These are phyloP conservation scores for Oplegnathus fasciatus DNA, from an alignment of 2,113 vertebrate genomes.

Conservation along the genomic window DNA sequence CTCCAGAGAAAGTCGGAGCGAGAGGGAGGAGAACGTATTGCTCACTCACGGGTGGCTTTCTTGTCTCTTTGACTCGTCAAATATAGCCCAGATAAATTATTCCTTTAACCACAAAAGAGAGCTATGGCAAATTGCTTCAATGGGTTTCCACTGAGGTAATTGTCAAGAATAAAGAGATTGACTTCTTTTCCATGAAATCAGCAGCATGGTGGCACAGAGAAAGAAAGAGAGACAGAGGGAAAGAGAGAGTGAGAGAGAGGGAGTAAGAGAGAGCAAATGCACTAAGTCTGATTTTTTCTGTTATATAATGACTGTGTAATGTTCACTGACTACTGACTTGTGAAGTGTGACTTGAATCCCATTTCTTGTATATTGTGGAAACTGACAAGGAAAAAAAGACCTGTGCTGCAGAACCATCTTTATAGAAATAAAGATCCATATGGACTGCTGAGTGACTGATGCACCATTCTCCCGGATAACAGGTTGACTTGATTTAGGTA, in stretches of 20 bases:
- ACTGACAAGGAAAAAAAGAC: slow-evolving; percentile 3
- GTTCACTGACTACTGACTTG: slow-evolving; percentile 39
- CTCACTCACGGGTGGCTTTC: slow-evolving; percentile 77
- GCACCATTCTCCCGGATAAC: not conserved
- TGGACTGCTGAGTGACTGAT: not conserved
- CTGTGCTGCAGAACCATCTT: not conserved
- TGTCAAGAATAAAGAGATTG: slow-evolving; percentile 77
- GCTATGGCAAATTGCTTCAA: slow-evolving; percentile 79
- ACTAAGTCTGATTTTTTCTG: slow-evolving; percentile 43
- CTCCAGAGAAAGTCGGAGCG: slow-evolving; percentile 37
- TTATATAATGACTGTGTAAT: slow-evolving; percentile 54
- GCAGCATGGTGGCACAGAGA: slow-evolving; percentile 64
- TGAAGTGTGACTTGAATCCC: slow-evolving; percentile 66
- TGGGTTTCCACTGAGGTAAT: slow-evolving; percentile 85
- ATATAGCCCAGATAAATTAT: slow-evolving; percentile 76
- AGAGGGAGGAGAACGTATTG: slow-evolving; percentile 45
- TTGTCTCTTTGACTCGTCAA: slow-evolving; percentile 75
- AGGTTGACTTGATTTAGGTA: not conserved
- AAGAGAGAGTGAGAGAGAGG: not conserved
- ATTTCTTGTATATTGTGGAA: slow-evolving; percentile 27
- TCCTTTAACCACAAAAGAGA: slow-evolving; percentile 76
- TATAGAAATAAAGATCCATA: not conserved
- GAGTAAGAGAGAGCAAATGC: slow-evolving; percentile 5
- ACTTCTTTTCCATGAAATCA: slow-evolving; percentile 82
- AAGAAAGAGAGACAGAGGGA: slow-evolving; percentile 1